Base-by-base conservation (phyloP, 1,140 invertebrate genomes). In the Heterodera schachtii region DNA sequence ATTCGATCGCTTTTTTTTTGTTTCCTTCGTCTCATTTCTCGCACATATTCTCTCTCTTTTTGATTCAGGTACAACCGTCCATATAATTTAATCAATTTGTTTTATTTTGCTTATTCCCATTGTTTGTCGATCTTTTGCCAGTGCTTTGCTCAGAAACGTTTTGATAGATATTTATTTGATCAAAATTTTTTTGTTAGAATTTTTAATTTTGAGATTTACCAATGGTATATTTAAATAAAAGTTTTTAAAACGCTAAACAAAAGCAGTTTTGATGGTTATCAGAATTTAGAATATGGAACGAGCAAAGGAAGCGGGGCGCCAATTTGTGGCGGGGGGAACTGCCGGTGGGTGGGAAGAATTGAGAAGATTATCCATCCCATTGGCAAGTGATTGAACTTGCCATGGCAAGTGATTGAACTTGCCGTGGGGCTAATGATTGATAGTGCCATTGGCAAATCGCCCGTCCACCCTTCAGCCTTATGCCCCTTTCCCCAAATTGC, bases 301-400 rank as follows among this genome's bases (percentile, higher is more conserved):
- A 73, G 16, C 88, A 11, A 90, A 90, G 78, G 89, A 90, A 76
- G 94, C 94, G 74, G 92, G 92, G 2, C 94, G 96, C 90, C 95
- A 96, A 92, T 93, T 96, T 85, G 92, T 93, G 57, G 93, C 95
- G 84, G 95, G 95, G 80, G 95, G 95, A 80, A 95, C 94, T 83
- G 95, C 95, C 84, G 95, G 95, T 83, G 90, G 85, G 81, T 81
- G 79, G 41, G 1, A 57, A 52, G 84, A 31, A 6, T 11, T 73
- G 71, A 57, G 49, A 41, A 43, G 46, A 41, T 76, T 31, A n/a
- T 57, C 49, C 49, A n/a, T 57, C 49, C 49, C 6, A 52, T 52
- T 52, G 49, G 49, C 6, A 8, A 52, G 2, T 11, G 11, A 52
- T 8, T 31, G 31, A 31, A 31, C 1, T 31, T 31, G 31, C 31